Percentiles rank a stretch among this genome's conserved stretches.
Evolutionary conservation across 2,888 invertebrate genomes (phyloP).

Genomic region (Ophion costatus): DNA sequence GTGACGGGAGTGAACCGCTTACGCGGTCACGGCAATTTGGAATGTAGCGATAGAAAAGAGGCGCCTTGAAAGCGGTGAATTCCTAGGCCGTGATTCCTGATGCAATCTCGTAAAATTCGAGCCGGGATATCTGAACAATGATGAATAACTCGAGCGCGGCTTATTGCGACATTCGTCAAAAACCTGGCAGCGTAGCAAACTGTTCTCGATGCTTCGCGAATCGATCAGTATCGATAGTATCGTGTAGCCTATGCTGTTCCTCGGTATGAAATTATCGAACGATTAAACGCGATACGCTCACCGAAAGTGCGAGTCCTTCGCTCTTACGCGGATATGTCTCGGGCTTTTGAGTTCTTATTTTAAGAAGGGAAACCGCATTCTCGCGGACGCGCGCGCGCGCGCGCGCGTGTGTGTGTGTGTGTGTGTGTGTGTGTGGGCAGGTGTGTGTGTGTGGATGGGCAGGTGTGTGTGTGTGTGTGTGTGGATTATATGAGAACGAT

Average conservation of each 20-base stretch:
- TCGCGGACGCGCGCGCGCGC: neutral
- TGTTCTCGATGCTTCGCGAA: conserved; percentile 5
- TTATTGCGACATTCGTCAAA: conserved; percentile 6
- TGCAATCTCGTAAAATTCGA: conserved; percentile 9
- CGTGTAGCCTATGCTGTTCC: conserved; percentile 2
- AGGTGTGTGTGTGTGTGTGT: too few relatives aligned
- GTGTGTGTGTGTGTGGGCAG: neutral
- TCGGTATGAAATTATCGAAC: conserved; percentile 36
- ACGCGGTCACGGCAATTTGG: conserved; percentile 4
- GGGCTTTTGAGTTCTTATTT: conserved; percentile 27
- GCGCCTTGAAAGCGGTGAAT: conserved; percentile 59
- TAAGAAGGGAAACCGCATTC: conserved; percentile 18
- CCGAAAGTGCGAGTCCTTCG: conserved; percentile 26
- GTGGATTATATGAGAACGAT: neutral
- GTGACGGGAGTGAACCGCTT: conserved; percentile 31
- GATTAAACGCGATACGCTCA: conserved; percentile 26
- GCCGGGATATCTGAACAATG: conserved; percentile 24
- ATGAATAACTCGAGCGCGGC: neutral
- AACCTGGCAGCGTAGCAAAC: neutral
- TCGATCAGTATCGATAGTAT: conserved; percentile 43
- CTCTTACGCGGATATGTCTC: conserved; percentile 9
- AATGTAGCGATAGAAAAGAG: conserved; percentile 12
- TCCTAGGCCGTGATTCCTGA: conserved; percentile 7
- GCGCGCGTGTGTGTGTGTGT: neutral
- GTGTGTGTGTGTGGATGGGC: too few relatives aligned